These are phyloP conservation scores for Strix occidentalis DNA, from an alignment of 2,797 vertebrate genomes.

Conservation along the genomic window DNA sequence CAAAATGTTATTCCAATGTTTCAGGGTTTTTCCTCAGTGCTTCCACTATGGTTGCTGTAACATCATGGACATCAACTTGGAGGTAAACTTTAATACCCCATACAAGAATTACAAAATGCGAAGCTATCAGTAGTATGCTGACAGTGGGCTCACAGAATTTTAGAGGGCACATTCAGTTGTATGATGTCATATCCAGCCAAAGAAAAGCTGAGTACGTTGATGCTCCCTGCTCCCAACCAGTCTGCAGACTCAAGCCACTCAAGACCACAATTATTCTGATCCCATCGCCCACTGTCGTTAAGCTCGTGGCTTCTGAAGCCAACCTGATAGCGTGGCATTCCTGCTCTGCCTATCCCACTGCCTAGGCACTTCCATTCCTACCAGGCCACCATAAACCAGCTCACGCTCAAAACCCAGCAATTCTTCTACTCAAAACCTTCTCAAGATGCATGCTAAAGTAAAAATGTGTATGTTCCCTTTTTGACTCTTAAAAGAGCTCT, in stretches of 20 bases:
- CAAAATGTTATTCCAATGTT: background rate
- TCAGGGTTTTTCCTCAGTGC: background rate
- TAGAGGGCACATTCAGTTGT: background rate
- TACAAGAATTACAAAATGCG: background rate
- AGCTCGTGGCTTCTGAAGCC: background rate
- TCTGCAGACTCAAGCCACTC: background rate
- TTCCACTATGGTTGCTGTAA: background rate
- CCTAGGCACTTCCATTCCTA: background rate
- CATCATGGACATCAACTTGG: background rate
- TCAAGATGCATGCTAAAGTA: background rate
- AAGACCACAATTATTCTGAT: background rate
- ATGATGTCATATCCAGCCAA: background rate
- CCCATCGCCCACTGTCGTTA: accelerated
- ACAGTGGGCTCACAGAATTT: background rate
- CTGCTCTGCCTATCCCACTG: background rate
- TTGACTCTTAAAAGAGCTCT: background rate
- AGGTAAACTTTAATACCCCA: background rate
- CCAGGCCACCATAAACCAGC: background rate
- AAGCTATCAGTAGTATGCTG: background rate
- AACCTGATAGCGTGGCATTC: background rate
- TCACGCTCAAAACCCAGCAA: background rate
- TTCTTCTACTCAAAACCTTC: background rate
- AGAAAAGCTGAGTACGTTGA: background rate
- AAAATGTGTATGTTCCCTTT: background rate
- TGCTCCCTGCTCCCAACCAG: background rate